phyloP scores from a whole-genome alignment of 2,797 vertebrate genomes.

The Meda fulgida region DNA sequence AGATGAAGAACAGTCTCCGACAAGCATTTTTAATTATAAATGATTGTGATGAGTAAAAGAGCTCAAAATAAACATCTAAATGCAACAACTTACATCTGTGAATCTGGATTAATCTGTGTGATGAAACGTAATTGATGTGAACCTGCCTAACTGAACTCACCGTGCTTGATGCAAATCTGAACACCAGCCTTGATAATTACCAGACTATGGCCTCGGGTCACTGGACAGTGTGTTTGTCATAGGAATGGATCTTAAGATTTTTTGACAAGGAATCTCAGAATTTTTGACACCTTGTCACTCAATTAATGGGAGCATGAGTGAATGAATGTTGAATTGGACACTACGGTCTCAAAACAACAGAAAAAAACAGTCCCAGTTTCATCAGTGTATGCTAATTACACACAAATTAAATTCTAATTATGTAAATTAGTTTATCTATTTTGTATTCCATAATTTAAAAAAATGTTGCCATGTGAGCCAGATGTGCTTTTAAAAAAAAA shows the following conservation, averaged over 20 bases:
- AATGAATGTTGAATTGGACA: neutral
- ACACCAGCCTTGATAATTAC: conserved; percentile 8
- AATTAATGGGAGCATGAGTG: neutral
- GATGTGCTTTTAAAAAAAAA: neutral
- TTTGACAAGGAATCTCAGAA: conserved; percentile 8
- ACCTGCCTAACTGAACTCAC: conserved; percentile 26
- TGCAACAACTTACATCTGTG: conserved; percentile 14
- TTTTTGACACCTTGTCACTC: conserved; percentile 12
- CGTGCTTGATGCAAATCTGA: conserved; percentile 1
- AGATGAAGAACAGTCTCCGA: neutral
- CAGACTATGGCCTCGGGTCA: conserved; percentile 28
- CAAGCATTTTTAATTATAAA: conserved; percentile 2
- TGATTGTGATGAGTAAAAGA: neutral
- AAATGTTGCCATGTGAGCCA: neutral
- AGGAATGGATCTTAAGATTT: neutral
- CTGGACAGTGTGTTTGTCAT: conserved; percentile 1
- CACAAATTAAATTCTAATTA: conserved; percentile 14
- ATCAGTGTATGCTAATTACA: conserved; percentile 28
- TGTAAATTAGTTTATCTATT: conserved; percentile 5
- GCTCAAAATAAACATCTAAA: conserved; percentile 28
- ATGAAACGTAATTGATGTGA: conserved; percentile 33
- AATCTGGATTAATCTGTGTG: conserved; percentile 14
- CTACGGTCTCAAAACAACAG: neutral
- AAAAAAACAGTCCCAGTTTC: neutral
- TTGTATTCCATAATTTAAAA: neutral